Evolutionary conservation across 2,113 vertebrate species (phyloP).

Genomic region (Limnothrissa miodon): DNA sequence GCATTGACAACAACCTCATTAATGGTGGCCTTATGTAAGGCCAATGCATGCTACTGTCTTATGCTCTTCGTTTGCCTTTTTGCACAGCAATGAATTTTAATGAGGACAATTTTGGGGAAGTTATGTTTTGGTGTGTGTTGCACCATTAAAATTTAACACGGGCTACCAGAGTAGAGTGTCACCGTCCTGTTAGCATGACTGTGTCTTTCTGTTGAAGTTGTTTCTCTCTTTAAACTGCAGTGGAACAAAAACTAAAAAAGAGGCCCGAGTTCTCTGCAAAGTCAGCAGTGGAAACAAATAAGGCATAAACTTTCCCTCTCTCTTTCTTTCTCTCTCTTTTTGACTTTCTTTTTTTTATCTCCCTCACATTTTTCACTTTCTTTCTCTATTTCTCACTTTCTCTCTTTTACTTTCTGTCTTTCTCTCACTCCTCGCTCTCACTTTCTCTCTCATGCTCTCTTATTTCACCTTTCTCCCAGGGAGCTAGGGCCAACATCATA

Average conservation of each 20-base stretch:
- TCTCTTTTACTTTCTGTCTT: no score
- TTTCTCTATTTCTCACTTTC: no score
- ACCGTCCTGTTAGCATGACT: not conserved
- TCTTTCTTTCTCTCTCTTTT: no score
- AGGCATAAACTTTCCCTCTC: not conserved
- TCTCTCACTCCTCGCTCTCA: no score
- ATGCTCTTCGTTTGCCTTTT: not conserved
- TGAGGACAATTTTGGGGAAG: constrained; percentile 25
- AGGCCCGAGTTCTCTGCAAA: not conserved
- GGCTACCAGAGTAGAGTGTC: not conserved
- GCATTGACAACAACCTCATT: constrained; percentile 32
- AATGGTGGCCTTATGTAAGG: constrained; percentile 32
- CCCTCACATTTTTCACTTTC: no score
- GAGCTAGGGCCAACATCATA: not conserved
- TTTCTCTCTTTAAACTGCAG: not conserved
- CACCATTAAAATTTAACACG: constrained; percentile 27
- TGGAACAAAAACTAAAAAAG: not conserved
- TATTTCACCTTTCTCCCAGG: not conserved
- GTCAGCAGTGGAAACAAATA: not conserved
- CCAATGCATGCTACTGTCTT: constrained; percentile 13
- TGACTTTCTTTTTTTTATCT: no score
- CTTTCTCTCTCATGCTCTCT: not conserved
- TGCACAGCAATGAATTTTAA: constrained; percentile 27
- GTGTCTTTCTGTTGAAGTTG: not conserved
- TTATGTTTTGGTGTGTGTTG: constrained; percentile 16